Evolutionary conservation across 1,140 invertebrate genomes (phyloP), one percentile per base, ranked within the genome.

Genomic region (Drosophila pandora): DNA sequence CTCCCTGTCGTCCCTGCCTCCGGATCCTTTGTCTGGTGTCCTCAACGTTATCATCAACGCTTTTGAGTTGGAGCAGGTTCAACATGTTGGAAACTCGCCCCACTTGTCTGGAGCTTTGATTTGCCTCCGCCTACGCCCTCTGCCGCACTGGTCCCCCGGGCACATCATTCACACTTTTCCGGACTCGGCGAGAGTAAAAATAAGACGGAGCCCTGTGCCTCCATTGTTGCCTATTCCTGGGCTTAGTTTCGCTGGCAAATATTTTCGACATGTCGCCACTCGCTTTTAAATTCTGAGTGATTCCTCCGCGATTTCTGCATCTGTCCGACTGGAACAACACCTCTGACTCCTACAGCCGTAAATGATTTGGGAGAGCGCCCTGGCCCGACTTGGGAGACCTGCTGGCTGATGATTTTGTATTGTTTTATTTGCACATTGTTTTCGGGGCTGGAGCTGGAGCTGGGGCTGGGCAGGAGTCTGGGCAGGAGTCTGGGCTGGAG

Each of bases 391-490:
- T 25, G 30, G 21, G n/a, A 13, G 21, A 37, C 34, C 62, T 70
- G 61, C 53, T 72, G 49, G 63, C 28, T 53, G 63, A 71, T 71
- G 68, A 68, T 52, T 69, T 69, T 79, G 76, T 74, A 69, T 69
- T 79, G 57, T 68, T 75, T 79, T 74, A 79, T 72, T 74, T 69
- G 71, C 63, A 74, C 76, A 79, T 79, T 74, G 62, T 74, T 79
- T 74, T 73, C 3, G 43, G 39, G 48, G 43, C 17, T 22, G 43
- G 21, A 23, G 21, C 43, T 6, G 21, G 39, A 17, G 34, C 2
- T 12, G 52, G 47, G 34, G 45, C 43, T 23, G 12, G 12, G 41
- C 1, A 41, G 39, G 10, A 5, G 17, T 17, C 10, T 9, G n/a
- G n/a, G n/a, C n/a, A n/a, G 9, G 12, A 37, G 12, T 7, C 34